A percentile compares a stretch with the other conserved stretches of the same genome.
These are phyloP conservation scores for Pachyramphus minor DNA, from an alignment of 2,113 vertebrate species.

Conservation along the genomic window DNA sequence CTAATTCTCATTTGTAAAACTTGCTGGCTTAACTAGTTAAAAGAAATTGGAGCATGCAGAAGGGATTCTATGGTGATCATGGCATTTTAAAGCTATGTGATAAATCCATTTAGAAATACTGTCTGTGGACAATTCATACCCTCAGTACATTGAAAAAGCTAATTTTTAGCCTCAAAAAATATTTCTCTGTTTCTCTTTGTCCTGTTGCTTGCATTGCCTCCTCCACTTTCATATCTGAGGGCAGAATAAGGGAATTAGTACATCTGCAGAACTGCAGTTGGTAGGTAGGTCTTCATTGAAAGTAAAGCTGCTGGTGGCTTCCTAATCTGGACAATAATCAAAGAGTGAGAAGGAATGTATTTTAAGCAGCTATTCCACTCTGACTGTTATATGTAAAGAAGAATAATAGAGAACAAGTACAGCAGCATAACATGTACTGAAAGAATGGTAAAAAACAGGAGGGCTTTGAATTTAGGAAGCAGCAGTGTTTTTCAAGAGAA, in stretches of 20 bases:
- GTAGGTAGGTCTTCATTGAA: neutral
- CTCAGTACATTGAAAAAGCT: neutral
- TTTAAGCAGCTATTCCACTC: neutral
- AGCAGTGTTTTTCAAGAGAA: neutral
- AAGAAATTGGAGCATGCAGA: neutral
- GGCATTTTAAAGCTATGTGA: neutral
- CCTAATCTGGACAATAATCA: neutral
- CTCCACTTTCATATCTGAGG: neutral
- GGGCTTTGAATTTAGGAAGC: neutral
- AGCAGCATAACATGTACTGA: neutral
- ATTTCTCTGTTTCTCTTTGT: neutral
- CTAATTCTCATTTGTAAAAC: neutral
- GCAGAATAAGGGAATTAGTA: neutral
- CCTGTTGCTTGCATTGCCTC: neutral
- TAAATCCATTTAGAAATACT: neutral
- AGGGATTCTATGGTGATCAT: neutral
- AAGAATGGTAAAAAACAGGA: neutral
- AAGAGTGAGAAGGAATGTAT: neutral
- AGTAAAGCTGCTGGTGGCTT: neutral
- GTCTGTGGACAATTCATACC: neutral
- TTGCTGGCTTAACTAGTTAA: neutral
- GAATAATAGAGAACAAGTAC: neutral
- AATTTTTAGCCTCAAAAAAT: neutral
- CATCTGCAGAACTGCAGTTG: neutral
- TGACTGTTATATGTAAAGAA: neutral